Base-by-base conservation (phyloP, 2,888 invertebrate genomes). In the Galeruca laticollis region DNA sequence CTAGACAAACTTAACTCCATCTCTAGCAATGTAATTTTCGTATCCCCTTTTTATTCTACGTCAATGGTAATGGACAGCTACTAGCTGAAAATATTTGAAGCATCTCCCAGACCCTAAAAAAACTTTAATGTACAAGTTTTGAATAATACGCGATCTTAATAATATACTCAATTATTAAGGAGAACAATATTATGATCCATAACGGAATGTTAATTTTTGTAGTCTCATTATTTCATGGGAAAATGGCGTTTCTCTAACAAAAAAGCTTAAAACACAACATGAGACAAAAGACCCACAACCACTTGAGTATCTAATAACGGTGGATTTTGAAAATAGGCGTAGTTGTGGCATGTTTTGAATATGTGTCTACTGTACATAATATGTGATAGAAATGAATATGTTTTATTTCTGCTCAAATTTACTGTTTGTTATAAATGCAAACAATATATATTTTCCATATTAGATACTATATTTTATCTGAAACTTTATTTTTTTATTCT, bases 401-500 rank as follows among this genome's bases (percentile, higher is more conserved):
- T 37, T 37, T 11, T 15, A 20, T 15, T 49, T 49, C 15, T 52
- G 0, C 21, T 4, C 26, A n/a, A 49, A 49, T 11, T 49, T 15
- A 2, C 18, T 33, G 31, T 49, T 61, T 47, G 31, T 60, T 47
- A n/a, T 47, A 47, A 18, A 15, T 10, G 13, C 49, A 15, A 20
- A 3, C 10, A 20, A n/a, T n/a, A n/a, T n/a, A n/a, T n/a, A n/a
- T n/a, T n/a, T n/a, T n/a, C n/a, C n/a, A n/a, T n/a, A n/a, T n/a
- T n/a, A n/a, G 10, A 13, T 43, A 60, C 26, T 47, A 47, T 31
- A 26, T 60, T 21, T 43, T 26, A 60, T 60, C 21, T 47, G 47
- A 0, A 26, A 26, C 3, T 26, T 26, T 26, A 26, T 26, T 26
- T 26, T 6, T n/a, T n/a, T n/a, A n/a, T n/a, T n/a, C n/a, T n/a